These are phyloP conservation scores for Epinotia ramella DNA, from an alignment of 2,888 invertebrate genomes.

Conservation along the genomic window DNA sequence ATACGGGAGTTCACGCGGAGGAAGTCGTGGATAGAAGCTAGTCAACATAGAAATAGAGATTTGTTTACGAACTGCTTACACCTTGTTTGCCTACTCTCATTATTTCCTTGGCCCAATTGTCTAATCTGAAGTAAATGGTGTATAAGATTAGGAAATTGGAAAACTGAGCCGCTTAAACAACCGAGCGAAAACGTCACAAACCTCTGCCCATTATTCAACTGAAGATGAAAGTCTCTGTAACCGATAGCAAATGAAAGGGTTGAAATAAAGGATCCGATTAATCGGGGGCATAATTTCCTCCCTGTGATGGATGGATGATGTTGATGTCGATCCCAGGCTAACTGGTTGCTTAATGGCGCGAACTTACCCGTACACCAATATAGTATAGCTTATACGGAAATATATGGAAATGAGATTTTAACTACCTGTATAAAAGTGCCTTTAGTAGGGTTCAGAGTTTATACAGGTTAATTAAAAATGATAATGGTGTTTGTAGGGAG, in stretches of 20 bases:
- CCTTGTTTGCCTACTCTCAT: background rate
- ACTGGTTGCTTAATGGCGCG: constrained; percentile 41
- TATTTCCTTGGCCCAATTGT: constrained; percentile 2
- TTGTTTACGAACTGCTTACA: too few species aligned
- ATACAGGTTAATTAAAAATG: too few species aligned
- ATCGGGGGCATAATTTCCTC: constrained; percentile 75
- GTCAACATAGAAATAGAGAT: too few species aligned
- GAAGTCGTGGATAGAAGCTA: too few species aligned
- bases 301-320: constrained; percentile 72
- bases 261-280: constrained; percentile 69
- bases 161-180: constrained; percentile 9
- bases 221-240: constrained; percentile 28
- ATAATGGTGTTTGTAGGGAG: too few species aligned
- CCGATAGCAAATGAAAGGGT: constrained; percentile 26
- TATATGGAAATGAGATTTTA: background rate
- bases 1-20: too few species aligned
- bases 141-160: constrained; percentile 22
- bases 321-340: constrained; percentile 56
- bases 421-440: background rate
- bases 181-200: constrained; percentile 18
- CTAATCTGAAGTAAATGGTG: background rate
- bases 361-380: constrained; percentile 1
- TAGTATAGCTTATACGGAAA: constrained; percentile 1
- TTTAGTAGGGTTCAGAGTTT: background rate
- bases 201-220: constrained; percentile 19